A percentile compares a stretch with the other conserved stretches of the same genome.
Conservation (phyloP, 2,888 invertebrate genomes). For the Pseudeuparius sepicola region DNA sequence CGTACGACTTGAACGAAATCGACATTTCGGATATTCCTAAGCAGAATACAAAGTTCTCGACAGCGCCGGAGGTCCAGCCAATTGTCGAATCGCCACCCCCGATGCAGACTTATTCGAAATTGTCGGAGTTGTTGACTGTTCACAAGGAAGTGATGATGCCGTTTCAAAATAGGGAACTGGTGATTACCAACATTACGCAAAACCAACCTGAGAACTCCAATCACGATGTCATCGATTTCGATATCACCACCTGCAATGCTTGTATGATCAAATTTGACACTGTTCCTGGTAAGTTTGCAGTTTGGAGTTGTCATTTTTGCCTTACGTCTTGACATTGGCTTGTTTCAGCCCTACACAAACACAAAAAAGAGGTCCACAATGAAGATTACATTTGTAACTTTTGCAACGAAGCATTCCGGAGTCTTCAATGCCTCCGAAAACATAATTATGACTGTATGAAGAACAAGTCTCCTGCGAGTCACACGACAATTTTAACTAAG, state of each 20-base stretch:
- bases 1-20: slow-evolving; percentile 24
- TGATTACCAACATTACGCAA: slow-evolving; percentile 19
- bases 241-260: too few relatives aligned
- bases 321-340: too few relatives aligned
- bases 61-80: slow-evolving; percentile 7
- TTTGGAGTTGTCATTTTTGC: too few relatives aligned
- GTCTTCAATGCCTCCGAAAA: slow-evolving; percentile 26
- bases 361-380: slow-evolving; percentile 21
- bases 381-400: slow-evolving; percentile 29
- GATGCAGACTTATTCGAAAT: not conserved
- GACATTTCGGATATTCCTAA: slow-evolving; percentile 21
- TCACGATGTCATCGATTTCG: too few relatives aligned
- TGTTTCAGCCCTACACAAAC: slow-evolving; percentile 21
- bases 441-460: slow-evolving; percentile 28
- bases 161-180: too few relatives aligned
- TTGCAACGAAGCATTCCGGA: slow-evolving; percentile 26
- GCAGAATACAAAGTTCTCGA: too few relatives aligned
- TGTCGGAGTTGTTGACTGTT: slow-evolving; percentile 12
- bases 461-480: slow-evolving; percentile 19
- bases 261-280: too few relatives aligned
- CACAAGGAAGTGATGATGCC: slow-evolving; percentile 21
- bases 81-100: slow-evolving; percentile 12
- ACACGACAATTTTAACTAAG: slow-evolving; percentile 24
- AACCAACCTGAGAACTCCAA: slow-evolving; percentile 4
- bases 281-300: too few relatives aligned